Evolutionary conservation across 2,888 invertebrate species (phyloP), one percentile per base, ranked within the genome.

Genomic region (Eupithecia pulchellata): DNA sequence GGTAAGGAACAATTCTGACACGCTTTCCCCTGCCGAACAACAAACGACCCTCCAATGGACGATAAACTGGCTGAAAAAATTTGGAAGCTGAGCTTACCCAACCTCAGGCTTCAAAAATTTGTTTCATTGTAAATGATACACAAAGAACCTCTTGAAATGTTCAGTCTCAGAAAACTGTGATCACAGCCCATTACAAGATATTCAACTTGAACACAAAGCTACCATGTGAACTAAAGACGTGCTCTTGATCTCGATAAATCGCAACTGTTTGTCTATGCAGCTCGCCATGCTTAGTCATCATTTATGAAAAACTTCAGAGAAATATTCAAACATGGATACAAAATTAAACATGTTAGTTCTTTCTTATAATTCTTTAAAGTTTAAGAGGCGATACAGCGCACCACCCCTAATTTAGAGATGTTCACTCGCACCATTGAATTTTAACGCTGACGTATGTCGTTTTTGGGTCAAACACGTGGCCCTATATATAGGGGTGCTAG

Each of bases 391-490:
- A 61, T 52, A 52, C 25, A 52, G 25, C 47, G 36, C n/a, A n/a
- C n/a, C n/a, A n/a, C 64, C 70, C 36, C 42, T 27, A 29, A 30
- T 52, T 25, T 11, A 25, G 61, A 61, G 58, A 64, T 72, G 70
- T 64, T 69, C 55, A 72, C 64, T 61, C 72, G 69, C 69, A 42
- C 32, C 65, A 60, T 61, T 70, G 67, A 68, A 47, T 62, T 70
- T 73, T 60, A 64, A 42, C 63, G 27, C 57, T 61, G 66, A 36
- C 66, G 55, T 67, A 36, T 61, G 20, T 47, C 32, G 55, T 68
- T 71, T 77, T 65, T 74, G 70, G 76, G 76, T 77, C 73, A 73
- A 61, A 62, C 66, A 61, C 42, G n/a, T 66, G 58, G 25, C 34
- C 39, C 64, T 74, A 74, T 74, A 72, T 76, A 64, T 73, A 76